Evolutionary conservation across 2,113 vertebrate species (phyloP).

Genomic region (Panurus biarmicus): DNA sequence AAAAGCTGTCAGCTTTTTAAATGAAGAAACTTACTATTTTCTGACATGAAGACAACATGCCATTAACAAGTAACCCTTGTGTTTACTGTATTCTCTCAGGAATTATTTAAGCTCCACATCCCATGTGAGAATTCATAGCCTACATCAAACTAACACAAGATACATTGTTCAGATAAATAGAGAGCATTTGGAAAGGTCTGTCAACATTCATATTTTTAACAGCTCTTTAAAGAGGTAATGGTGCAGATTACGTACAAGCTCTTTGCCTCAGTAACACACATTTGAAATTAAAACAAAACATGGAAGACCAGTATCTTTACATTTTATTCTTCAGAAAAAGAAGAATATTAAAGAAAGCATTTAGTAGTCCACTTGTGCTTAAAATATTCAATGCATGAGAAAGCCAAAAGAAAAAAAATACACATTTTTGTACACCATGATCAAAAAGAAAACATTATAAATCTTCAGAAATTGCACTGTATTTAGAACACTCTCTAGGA

Average conservation of each 20-base stretch:
- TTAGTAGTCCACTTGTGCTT: constrained; percentile 76
- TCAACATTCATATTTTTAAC: constrained; percentile 44
- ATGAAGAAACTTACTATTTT: constrained; percentile 12
- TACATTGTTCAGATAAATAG: background rate
- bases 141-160: constrained; percentile 38
- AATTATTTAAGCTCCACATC: constrained; percentile 29
- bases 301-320: constrained; percentile 71
- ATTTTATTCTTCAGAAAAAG: constrained; percentile 64
- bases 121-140: background rate
- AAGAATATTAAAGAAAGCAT: constrained; percentile 65
- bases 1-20: constrained; percentile 16
- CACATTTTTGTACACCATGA: constrained; percentile 68
- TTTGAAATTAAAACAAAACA: constrained; percentile 63
- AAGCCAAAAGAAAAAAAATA: constrained; percentile 63
- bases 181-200: constrained; percentile 21
- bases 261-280: constrained; percentile 33
- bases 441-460: constrained; percentile 64
- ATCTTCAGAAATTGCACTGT: constrained; percentile 73
- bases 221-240: constrained; percentile 71
- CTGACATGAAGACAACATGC: background rate
- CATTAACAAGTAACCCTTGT: background rate
- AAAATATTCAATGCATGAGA: constrained; percentile 70
- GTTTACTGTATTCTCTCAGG: constrained; percentile 40
- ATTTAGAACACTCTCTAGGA: constrained; percentile 65
- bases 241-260: constrained; percentile 26